Conservation (phyloP, 2,888 invertebrate genomes). For the Rhaphigaster nebulosa region DNA sequence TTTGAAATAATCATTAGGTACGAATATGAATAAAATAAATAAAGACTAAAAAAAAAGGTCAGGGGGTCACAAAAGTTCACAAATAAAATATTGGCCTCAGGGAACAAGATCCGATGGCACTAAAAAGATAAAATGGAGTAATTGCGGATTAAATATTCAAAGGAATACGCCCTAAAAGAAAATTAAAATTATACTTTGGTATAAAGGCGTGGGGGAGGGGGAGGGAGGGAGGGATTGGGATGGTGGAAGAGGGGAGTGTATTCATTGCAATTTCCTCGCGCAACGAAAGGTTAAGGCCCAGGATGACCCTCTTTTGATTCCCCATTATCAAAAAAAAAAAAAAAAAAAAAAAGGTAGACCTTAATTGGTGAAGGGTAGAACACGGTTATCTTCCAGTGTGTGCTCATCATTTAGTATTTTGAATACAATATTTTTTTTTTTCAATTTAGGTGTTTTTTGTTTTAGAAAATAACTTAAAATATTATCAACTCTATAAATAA, state of each 20-base stretch:
- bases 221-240: too few species aligned
- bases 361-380: neutral
- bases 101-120: neutral
- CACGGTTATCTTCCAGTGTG: too few species aligned
- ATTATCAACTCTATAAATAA: too few species aligned
- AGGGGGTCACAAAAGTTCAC: neutral
- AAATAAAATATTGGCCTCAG: neutral
- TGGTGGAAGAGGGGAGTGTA: too few species aligned
- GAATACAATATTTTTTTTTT: too few species aligned
- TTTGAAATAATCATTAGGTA: neutral
- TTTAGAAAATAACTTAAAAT: too few species aligned
- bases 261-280: neutral
- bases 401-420: too few species aligned
- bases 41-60: neutral
- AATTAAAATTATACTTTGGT: conserved; percentile 2
- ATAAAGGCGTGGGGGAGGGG: neutral
- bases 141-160: neutral
- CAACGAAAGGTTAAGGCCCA: neutral
- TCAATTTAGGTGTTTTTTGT: too few species aligned
- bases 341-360: neutral
- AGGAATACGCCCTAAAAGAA: neutral
- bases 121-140: neutral
- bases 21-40: neutral
- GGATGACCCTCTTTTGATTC: neutral
- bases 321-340: neutral